Evolutionary conservation across 2,113 vertebrate species (phyloP), one percentile per base, ranked within the genome.

Genomic region (Megaceryle torquata): DNA sequence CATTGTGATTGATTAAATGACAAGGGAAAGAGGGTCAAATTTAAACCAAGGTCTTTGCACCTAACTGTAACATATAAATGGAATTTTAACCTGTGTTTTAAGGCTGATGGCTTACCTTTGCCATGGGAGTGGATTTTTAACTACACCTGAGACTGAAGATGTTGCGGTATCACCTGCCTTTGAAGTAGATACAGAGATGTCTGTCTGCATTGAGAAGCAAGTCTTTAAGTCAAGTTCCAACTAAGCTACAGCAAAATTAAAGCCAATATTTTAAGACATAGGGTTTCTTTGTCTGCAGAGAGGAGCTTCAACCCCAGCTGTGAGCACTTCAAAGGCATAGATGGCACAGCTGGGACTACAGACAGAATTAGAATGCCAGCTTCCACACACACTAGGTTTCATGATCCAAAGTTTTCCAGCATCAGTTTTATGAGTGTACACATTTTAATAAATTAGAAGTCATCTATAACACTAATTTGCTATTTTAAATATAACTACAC

Each of bases 301-400:
- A 86, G 53, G 5, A 95, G 72, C 61, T 75, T 91, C 91, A 88
- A 19, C 54, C 54, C 86, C 89, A 96, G 88, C 91, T 97, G 94
- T 71, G 69, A 92, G 77, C 41, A 91, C 86, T 96, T 96, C 91
- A 94, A 93, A 96, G 80, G 86, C 89, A 91, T 31, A 79, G 91
- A 86, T 71, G 76, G 82, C 69, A 95, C 95, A 94, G 61, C 80
- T 94, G 93, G 81, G 92, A 91, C 86, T 77, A 83, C n/a, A 91
- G 86, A 43, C 93, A 33, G 82, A 95, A 96, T 95, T 90, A 88
- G 50, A 74, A 96, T 91, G 69, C 75, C 69, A 88, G 82, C 61
- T 82, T 92, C 48, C 82, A 50, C 46, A 86, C 44, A 82, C 3
- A 1, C n/a, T 65, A 86, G 31, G 35, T 81, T 94, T 95, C 84